phyloP scores from a whole-genome alignment of 2,888 invertebrate genomes.

The Tethea ocularis region DNA sequence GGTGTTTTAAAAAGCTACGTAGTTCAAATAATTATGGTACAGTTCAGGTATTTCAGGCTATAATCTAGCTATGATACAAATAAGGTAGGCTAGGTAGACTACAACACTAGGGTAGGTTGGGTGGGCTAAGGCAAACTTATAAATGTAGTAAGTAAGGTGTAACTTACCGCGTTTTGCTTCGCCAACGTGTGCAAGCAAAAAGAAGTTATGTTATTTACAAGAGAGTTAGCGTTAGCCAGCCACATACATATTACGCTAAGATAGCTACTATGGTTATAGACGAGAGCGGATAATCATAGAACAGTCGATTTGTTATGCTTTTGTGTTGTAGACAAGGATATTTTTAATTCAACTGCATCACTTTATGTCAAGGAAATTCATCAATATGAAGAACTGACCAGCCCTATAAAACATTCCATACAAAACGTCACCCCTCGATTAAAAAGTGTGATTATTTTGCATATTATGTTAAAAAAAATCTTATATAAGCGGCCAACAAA shows the following conservation, averaged over 20 bases:
- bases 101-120: neutral
- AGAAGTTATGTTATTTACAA: slow-evolving; percentile 76
- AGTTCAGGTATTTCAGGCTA: neutral
- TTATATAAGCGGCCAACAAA: too few relatives aligned
- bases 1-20: neutral
- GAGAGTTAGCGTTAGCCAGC: slow-evolving; percentile 63
- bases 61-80: neutral
- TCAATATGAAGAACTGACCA: too few relatives aligned
- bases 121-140: slow-evolving; percentile 5
- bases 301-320: too few relatives aligned
- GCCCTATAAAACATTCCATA: too few relatives aligned
- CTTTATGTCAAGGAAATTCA: too few relatives aligned
- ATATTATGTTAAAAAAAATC: too few relatives aligned
- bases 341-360: too few relatives aligned
- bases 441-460: too few relatives aligned
- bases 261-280: slow-evolving; percentile 19
- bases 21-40: neutral
- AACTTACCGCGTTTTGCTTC: slow-evolving; percentile 80
- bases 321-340: too few relatives aligned
- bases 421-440: too few relatives aligned
- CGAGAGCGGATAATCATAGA: slow-evolving; percentile 15
- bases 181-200: slow-evolving; percentile 76
- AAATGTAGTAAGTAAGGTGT: slow-evolving; percentile 19
- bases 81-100: neutral
- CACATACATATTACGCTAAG: slow-evolving; percentile 37